These are phyloP conservation scores for Nyctereutes procyonoides DNA, from an alignment of 2,113 vertebrate species.

Conservation along the genomic window DNA sequence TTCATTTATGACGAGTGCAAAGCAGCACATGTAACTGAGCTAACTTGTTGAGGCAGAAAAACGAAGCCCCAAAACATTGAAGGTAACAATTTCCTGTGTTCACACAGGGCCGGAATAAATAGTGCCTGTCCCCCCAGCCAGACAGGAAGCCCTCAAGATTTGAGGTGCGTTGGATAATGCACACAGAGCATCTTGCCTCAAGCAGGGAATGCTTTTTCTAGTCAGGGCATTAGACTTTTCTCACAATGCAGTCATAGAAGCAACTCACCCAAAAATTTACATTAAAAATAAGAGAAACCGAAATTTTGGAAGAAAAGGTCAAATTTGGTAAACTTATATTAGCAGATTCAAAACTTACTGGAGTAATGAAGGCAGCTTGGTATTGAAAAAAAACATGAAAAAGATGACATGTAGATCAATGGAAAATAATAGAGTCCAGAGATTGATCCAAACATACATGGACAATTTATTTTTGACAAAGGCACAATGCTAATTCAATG, in stretches of 20 bases:
- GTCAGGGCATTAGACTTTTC: background rate
- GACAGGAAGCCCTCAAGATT: background rate
- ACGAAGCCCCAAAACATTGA: fast-evolving
- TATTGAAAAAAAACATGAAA: background rate
- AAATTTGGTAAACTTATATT: background rate
- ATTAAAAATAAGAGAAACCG: background rate
- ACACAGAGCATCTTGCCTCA: background rate
- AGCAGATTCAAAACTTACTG: background rate
- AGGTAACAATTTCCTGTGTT: background rate
- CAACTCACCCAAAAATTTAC: background rate
- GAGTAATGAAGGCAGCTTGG: background rate
- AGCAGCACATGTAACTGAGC: background rate
- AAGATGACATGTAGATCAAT: background rate
- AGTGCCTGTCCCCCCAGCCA: background rate
- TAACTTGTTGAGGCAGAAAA: background rate
- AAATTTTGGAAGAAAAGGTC: background rate
- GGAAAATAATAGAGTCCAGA: background rate
- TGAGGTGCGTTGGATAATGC: fast-evolving
- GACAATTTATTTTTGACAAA: background rate
- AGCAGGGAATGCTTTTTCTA: background rate
- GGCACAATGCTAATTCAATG: background rate
- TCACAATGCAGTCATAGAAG: background rate
- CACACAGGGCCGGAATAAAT: too few species aligned
- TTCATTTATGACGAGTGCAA: too few species aligned
- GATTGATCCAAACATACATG: fast-evolving